Percentiles rank a stretch among this genome's conserved stretches.
phyloP scores from a whole-genome alignment of 2,888 invertebrate genomes.

The Ashinkailepas kermadecensis region DNA sequence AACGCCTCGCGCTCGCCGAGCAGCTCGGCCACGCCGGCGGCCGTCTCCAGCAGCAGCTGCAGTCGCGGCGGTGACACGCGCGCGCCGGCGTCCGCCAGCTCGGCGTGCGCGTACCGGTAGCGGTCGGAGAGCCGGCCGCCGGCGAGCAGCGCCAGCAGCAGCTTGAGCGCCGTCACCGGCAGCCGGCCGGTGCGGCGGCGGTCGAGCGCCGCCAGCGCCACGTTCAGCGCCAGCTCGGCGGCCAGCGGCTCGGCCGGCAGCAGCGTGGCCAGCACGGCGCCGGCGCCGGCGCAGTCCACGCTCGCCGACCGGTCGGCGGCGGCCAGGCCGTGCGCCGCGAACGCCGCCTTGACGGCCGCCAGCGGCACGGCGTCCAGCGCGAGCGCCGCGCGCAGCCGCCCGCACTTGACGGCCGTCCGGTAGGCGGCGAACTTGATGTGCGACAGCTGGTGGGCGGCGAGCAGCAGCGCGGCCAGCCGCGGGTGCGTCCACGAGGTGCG shows the following conservation, averaged over 20 bases:
- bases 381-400: constrained; percentile 54
- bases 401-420: constrained; percentile 63
- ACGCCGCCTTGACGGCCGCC: constrained; percentile 8
- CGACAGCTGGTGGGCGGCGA: constrained; percentile 49
- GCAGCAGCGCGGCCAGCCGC: not conserved
- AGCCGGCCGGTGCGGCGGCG: not conserved
- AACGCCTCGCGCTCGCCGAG: constrained; percentile 55
- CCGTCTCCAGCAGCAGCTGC: constrained; percentile 53
- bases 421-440: constrained; percentile 66
- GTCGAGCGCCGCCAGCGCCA: not conserved
- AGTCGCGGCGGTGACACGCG: constrained; percentile 59
- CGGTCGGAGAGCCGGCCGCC: constrained; percentile 56
- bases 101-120: constrained; percentile 46
- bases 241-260: constrained; percentile 33
- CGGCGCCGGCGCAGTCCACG: not conserved
- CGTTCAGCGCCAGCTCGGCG: not conserved
- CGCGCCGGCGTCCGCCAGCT: constrained; percentile 59
- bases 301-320: not conserved
- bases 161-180: not conserved
- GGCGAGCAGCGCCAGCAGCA: constrained; percentile 56
- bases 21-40: constrained; percentile 54
- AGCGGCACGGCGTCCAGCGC: not conserved
- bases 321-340: not conserved
- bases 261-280: not conserved
- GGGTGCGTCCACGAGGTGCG: constrained; percentile 17